These are phyloP conservation scores for Siniperca chuatsi DNA, from an alignment of 2,113 vertebrate species.

Conservation along the genomic window DNA sequence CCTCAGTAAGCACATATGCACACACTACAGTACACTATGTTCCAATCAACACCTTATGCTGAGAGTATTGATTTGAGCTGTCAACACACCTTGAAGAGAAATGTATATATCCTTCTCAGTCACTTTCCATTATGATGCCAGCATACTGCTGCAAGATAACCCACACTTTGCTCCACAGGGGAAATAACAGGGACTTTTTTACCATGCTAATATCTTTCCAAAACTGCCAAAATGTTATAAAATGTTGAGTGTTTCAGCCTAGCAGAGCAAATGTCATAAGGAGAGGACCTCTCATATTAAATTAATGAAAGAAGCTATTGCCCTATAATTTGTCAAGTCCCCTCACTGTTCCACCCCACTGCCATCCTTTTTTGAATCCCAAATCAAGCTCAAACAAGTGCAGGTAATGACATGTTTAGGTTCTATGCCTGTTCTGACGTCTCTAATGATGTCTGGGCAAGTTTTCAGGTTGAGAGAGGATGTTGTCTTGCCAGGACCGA, in stretches of 20 bases:
- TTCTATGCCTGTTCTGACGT: conserved; percentile 8
- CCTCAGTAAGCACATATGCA: conserved; percentile 4
- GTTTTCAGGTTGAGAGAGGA: conserved; percentile 3
- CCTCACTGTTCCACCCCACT: background rate
- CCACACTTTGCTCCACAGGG: conserved; percentile 11
- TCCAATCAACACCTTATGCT: conserved; percentile 21
- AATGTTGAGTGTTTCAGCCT: conserved; percentile 24
- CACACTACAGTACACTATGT: conserved; percentile 3
- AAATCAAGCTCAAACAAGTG: conserved; percentile 51
- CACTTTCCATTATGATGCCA: conserved; percentile 22
- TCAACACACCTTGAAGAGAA: conserved; percentile 22
- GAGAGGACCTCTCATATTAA: conserved; percentile 36
- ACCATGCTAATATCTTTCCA: conserved; percentile 42
- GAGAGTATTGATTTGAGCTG: background rate
- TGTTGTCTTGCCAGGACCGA: conserved; percentile 3
- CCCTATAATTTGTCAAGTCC: conserved; percentile 36
- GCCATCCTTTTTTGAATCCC: conserved; percentile 10
- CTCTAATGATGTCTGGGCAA: conserved; percentile 28
- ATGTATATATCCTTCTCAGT: background rate
- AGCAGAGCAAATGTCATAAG: conserved; percentile 28
- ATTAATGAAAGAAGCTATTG: conserved; percentile 49
- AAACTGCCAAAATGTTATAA: conserved; percentile 28
- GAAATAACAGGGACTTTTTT: conserved; percentile 39
- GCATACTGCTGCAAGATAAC: conserved; percentile 1
- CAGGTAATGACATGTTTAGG: conserved; percentile 33